Conservation (phyloP, 2,113 vertebrate genomes). For the Cavia aperea region DNA sequence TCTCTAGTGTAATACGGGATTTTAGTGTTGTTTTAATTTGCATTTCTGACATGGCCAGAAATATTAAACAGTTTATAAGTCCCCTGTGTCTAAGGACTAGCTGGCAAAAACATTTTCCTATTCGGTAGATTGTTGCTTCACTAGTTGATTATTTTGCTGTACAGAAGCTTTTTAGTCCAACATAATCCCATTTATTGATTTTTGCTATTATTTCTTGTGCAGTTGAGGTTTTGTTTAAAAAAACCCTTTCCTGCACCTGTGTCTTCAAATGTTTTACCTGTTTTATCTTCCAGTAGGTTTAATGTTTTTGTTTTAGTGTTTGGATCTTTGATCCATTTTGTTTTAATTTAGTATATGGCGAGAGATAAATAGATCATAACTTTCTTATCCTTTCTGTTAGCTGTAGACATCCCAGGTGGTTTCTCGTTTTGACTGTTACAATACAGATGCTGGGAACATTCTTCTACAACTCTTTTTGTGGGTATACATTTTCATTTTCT, state of each 20-base stretch:
- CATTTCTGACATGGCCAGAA: not conserved
- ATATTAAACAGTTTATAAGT: not conserved
- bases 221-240: not conserved
- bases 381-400: not conserved
- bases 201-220: not conserved
- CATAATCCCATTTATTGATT: not conserved
- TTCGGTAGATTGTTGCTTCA: not conserved
- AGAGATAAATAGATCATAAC: not conserved
- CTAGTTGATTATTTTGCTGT: not conserved
- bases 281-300: not conserved
- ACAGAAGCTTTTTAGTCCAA: not conserved
- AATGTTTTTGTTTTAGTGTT: not conserved
- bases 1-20: not conserved
- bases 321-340: not conserved
- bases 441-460: not conserved
- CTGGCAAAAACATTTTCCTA: not conserved
- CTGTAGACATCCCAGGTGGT: not conserved
- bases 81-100: not conserved
- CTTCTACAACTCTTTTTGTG: not conserved
- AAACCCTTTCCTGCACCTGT: not conserved
- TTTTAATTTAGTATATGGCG: not conserved
- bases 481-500: not conserved
- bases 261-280: not conserved
- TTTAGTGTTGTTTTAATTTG: not conserved
- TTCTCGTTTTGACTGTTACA: not conserved